These are phyloP conservation scores for Pomatostomus ruficeps DNA, from an alignment of 2,113 vertebrate genomes.

Conservation along the genomic window DNA sequence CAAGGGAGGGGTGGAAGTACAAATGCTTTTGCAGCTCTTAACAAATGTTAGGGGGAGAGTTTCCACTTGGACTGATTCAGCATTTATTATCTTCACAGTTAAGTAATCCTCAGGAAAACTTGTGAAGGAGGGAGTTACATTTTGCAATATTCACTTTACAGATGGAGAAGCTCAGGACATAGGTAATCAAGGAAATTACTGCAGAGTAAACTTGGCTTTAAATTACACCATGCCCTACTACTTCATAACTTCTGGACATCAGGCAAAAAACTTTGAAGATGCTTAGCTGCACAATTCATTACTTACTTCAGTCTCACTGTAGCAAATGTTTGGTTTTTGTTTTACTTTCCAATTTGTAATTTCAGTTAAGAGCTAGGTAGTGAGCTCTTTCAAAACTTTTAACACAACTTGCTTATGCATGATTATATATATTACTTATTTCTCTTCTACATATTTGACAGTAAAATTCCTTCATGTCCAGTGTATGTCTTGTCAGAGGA, in stretches of 20 bases:
- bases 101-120: background rate
- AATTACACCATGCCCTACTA: background rate
- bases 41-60: background rate
- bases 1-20: background rate
- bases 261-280: background rate
- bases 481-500: background rate
- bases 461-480: background rate
- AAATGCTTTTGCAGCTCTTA: background rate
- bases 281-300: background rate
- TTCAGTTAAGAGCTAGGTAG: background rate
- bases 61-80: slow-evolving; percentile 22
- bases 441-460: background rate
- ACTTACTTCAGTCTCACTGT: background rate
- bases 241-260: background rate
- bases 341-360: background rate
- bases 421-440: background rate
- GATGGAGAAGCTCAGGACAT: background rate
- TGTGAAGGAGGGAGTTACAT: background rate
- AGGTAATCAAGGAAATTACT: background rate
- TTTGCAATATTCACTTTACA: background rate
- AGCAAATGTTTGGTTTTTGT: background rate
- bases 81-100: background rate
- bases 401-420: background rate
- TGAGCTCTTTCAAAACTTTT: background rate
- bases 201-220: background rate